Evolutionary conservation across 2,113 vertebrate species (phyloP).

Genomic region (Proterorhinus semilunaris): DNA sequence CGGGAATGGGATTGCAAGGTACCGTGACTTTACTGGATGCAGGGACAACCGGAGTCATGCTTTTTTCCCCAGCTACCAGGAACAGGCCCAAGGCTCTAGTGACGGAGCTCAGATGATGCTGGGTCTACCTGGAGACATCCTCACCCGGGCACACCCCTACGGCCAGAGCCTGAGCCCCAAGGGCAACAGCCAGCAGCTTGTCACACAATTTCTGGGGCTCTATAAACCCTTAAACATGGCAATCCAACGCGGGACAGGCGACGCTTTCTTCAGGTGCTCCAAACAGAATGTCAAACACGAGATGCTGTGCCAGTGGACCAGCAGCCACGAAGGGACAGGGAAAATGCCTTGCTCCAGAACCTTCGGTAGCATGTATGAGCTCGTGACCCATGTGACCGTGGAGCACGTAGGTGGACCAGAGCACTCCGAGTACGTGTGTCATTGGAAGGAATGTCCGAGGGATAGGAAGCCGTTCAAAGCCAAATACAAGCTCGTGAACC

Average conservation of each 20-base stretch:
- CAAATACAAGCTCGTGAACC: slow-evolving; percentile 78
- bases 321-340: slow-evolving; percentile 66
- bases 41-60: slow-evolving; percentile 72
- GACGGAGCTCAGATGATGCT: slow-evolving; percentile 73
- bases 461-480: slow-evolving; percentile 72
- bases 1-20: slow-evolving; percentile 72
- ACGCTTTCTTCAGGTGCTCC: slow-evolving; percentile 67
- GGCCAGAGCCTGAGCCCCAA: slow-evolving; percentile 55
- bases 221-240: slow-evolving; percentile 73
- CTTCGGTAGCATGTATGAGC: slow-evolving; percentile 79
- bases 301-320: slow-evolving; percentile 78
- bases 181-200: slow-evolving; percentile 74
- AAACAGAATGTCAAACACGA: slow-evolving; percentile 68
- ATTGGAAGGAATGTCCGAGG: slow-evolving; percentile 69
- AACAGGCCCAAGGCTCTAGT: slow-evolving; percentile 77
- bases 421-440: slow-evolving; percentile 75
- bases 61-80: slow-evolving; percentile 75
- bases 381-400: slow-evolving; percentile 79
- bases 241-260: slow-evolving; percentile 63
- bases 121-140: slow-evolving; percentile 66
- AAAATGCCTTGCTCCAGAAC: slow-evolving; percentile 73
- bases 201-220: slow-evolving; percentile 68
- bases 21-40: slow-evolving; percentile 73
- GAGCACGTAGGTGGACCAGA: slow-evolving; percentile 79
- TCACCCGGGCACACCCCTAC: slow-evolving; percentile 65